Evolutionary conservation across 1,140 invertebrate genomes (phyloP), one percentile per base, ranked within the genome.

Genomic region (Phortica variegata): DNA sequence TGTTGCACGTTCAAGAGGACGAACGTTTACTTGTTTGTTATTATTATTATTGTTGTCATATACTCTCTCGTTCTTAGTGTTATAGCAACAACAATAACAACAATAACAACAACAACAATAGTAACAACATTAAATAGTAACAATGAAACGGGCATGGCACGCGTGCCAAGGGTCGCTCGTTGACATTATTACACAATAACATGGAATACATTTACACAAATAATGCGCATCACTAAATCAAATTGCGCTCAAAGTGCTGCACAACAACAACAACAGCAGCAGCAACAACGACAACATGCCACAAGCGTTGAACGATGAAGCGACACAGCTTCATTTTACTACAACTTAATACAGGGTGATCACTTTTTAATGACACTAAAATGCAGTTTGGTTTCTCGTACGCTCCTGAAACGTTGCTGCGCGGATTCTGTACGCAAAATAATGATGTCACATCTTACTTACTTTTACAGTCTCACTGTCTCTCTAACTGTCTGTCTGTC

Each of bases 331-430:
- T 51, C 52, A 60, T 65, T 65, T 65, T 58, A 54, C 45, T 61
- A 57, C 54, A 50, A 61, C 59, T 61, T 71, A 63, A 63, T 61
- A 49, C 58, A 56, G 53, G 26, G 62, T 71, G 68, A 72, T 72
- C 63, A 72, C 59, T 61, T 72, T 72, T 72, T 72, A 72, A 72
- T 72, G 68, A 68, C 52, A 69, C 52, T 65, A 42, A 68, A 72
- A 69, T 65, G 60, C 68, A 72, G 31, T 62, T 47, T 43, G 23
- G 20, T 6, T 31, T 29, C 10, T 31, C 3, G 20, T 29, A n/a
- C n/a, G n/a, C n/a, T n/a, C n/a, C n/a, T n/a, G n/a, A n/a, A n/a
- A n/a, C n/a, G n/a, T n/a, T n/a, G n/a, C n/a, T n/a, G n/a, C n/a
- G n/a, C n/a, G n/a, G n/a, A n/a, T n/a, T 26, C 10, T 26, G 23